Base-by-base conservation (phyloP, 2,888 invertebrate species). In the Steinernema hermaphroditum region DNA sequence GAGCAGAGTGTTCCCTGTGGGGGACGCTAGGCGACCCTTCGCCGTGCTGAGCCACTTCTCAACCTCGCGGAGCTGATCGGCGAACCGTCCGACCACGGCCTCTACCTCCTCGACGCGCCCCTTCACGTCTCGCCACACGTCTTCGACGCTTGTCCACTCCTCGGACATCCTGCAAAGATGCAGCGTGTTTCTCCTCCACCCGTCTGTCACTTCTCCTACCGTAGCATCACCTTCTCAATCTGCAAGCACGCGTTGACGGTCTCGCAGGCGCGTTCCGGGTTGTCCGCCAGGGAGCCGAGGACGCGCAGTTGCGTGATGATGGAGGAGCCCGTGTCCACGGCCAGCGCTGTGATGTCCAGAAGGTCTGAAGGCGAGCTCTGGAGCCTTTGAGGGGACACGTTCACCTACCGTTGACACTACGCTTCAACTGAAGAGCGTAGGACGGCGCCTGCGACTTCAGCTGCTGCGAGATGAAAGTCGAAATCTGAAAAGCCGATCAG, bases 311-410 rank as follows among this genome's bases (percentile, higher is more conserved):
- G 90, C 69, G 91, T 91, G 82, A 94, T 89, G 77, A 93, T 89
- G 71, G 90, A 79, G 19, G 82, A 73, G 34, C 93, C 93, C 78
- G 92, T 91, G 85, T 92, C 92, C 69, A 94, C 89, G 1, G 93
- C 92, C n/a, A 90, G 90, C 91, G 93, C 92, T 1, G 93, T 90
- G 6, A 91, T 89, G 79, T 93, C 93, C 73, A 93, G 88, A 87
- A 93, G 91, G 75, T 87, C 89, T 89, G 79, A 57, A 82, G 74
- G 27, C 19, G 32, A 14, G 29, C 50, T 19, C 16, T 19, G 16
- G 46, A 16, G 9, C 16, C 9, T 19, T 19, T 46, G 2, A 4
- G 2, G 4, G 46, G 16, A 19, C 46, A 4, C 22, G 27, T n/a
- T n/a, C n/a, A 32, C 62, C 41, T 16, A 62, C 49, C 46, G 43